phyloP scores from a whole-genome alignment of 2,888 invertebrate species.

The Gortyna flavago region DNA sequence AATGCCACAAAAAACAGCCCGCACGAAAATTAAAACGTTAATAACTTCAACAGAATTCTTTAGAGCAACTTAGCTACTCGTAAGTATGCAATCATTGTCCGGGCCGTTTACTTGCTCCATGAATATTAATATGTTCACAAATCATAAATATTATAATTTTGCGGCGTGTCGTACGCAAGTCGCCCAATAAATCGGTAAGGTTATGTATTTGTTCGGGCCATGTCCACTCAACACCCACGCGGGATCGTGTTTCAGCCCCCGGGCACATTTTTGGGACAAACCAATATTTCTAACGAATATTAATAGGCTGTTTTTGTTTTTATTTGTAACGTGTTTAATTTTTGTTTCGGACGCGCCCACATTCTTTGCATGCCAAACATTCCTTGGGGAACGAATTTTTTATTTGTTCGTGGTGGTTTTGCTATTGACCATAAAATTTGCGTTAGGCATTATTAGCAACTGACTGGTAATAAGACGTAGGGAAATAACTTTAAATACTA shows the following conservation, averaged over 20 bases:
- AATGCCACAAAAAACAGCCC: conserved; percentile 17
- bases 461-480: not conserved
- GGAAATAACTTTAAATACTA: not conserved
- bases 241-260: conserved; percentile 86
- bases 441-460: not conserved
- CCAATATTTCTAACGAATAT: conserved; percentile 90
- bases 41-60: conserved; percentile 34
- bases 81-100: conserved; percentile 51
- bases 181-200: conserved; percentile 70
- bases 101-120: conserved; percentile 55
- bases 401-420: conserved; percentile 41
- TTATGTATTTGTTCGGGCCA: conserved; percentile 76
- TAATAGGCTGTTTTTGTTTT: conserved; percentile 86
- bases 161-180: conserved; percentile 74
- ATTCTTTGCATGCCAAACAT: conserved; percentile 79
- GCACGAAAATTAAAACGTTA: conserved; percentile 39
- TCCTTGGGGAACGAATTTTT: conserved; percentile 66
- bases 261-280: conserved; percentile 89
- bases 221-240: conserved; percentile 87
- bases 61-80: conserved; percentile 31
- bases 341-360: conserved; percentile 80
- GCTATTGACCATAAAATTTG: not conserved
- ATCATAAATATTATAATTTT: conserved; percentile 80
- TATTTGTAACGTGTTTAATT: conserved; percentile 80
- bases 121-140: conserved; percentile 75